phyloP scores from a whole-genome alignment of 2,797 vertebrate species.

The Labeo calbasu region DNA sequence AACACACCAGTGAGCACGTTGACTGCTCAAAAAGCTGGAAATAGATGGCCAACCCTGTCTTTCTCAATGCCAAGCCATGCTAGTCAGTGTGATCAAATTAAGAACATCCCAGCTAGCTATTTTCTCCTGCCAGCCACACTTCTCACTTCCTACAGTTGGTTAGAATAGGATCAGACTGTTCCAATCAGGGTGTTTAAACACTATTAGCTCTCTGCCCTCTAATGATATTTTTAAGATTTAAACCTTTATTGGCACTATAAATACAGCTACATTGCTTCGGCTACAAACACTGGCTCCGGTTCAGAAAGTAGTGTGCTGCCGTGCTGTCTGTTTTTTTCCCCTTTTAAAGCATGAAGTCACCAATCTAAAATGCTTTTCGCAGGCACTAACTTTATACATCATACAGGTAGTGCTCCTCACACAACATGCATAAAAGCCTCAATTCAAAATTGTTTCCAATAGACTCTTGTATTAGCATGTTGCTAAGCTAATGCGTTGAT shows the following conservation, averaged over 20 bases:
- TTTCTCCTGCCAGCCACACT: conserved; percentile 40
- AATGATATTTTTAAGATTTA: not conserved
- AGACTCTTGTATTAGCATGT: not conserved
- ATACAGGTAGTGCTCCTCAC: not conserved
- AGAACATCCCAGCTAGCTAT: conserved; percentile 18
- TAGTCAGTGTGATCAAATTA: conserved; percentile 42
- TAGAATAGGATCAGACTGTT: conserved; percentile 36
- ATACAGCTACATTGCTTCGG: not conserved
- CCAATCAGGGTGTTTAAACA: conserved; percentile 41
- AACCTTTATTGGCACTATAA: not conserved
- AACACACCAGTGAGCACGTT: not conserved
- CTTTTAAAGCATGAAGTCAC: not conserved
- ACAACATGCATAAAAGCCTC: not conserved
- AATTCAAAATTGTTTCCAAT: not conserved
- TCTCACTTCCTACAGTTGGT: conserved; percentile 34
- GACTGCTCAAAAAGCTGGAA: conserved; percentile 15
- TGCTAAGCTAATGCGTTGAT: not conserved
- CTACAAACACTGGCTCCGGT: not conserved
- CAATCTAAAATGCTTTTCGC: not conserved
- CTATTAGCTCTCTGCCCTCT: not conserved
- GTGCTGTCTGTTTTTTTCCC: not conserved
- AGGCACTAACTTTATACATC: not conserved
- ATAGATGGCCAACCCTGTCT: conserved; percentile 26
- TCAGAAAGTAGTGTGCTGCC: not conserved
- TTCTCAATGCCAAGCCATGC: conserved; percentile 26